phyloP scores from a whole-genome alignment of 2,888 invertebrate genomes.

The Gibbula magus region DNA sequence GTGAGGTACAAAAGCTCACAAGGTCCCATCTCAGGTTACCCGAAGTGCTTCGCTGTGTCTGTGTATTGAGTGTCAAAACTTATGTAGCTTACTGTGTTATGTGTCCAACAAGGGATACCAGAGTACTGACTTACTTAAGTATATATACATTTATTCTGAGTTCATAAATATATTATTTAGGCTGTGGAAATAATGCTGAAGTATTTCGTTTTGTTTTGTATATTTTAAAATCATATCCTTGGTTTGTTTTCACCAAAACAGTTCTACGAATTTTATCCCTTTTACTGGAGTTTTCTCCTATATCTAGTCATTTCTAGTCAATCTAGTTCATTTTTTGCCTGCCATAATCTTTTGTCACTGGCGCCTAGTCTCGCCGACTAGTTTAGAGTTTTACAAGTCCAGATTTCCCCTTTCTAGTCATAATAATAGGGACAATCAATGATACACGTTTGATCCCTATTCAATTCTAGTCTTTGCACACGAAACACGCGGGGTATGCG shows the following conservation, averaged over 20 bases:
- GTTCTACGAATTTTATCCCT: neutral
- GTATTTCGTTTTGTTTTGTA: neutral
- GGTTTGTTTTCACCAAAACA: neutral
- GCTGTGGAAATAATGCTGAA: neutral
- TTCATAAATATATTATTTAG: neutral
- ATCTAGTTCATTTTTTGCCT: neutral
- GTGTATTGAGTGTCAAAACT: neutral
- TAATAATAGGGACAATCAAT: neutral
- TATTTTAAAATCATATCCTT: neutral
- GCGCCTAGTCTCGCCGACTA: neutral
- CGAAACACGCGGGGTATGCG: neutral
- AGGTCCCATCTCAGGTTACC: constrained; percentile 5
- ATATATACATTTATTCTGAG: too few relatives aligned
- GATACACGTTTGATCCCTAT: neutral
- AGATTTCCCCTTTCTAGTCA: constrained; percentile 5
- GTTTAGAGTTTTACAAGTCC: neutral
- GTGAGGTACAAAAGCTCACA: neutral
- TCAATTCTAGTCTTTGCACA: neutral
- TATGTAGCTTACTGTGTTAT: neutral
- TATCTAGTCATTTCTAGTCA: constrained; percentile 21
- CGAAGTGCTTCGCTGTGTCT: neutral
- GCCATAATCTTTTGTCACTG: constrained; percentile 11
- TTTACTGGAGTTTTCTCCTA: neutral
- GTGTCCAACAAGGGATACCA: too few relatives aligned
- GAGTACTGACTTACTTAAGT: too few relatives aligned